Base-by-base conservation (phyloP, 2,888 invertebrate genomes). In the Abscondita cerata region DNA sequence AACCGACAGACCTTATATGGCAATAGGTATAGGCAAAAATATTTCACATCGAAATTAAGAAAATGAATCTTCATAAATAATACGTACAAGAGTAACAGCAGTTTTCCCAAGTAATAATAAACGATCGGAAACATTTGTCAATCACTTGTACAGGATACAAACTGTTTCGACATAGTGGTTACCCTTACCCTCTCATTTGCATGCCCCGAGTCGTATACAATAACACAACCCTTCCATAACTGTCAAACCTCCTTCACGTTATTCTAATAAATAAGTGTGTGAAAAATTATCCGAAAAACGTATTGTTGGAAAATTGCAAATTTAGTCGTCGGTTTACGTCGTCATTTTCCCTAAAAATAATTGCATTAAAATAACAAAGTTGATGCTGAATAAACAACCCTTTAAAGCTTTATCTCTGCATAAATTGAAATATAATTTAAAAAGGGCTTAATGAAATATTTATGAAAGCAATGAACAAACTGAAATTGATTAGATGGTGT, bases 141-240 rank as follows among this genome's bases (percentile, higher is more conserved):
- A 64, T 64, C 64, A 64, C 51, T 55, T 52, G 63, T 46, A 52
- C 53, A 48, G 57, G 61, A 58, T 18, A 59, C 58, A 52, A 58
- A 59, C 61, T 46, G 61, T 57, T 64, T 62, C 52, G 58, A 62
- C 61, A 46, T 62, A 40, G 61, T 47, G 61, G 64, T 61, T 61
- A 41, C 58, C 54, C 58, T 58, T 64, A 62, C 61, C 55, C 64
- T 59, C 59, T 64, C 64, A 64, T 64, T 64, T 64, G 58, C 61
- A 62, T 64, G 64, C 55, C 53, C 58, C 50, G 50, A 58, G 57
- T 62, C 61, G 58, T 47, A 40, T 52, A 61, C 58, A 64, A 61
- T 61, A 64, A 64, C 64, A 52, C 64, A 62, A 62, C 64, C 64
- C 64, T 64, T 64, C 57, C 61, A 62, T 64, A 64, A 64, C 59